These are phyloP conservation scores for Notothenia coriiceps DNA, from an alignment of 2,113 vertebrate genomes.

Conservation along the genomic window DNA sequence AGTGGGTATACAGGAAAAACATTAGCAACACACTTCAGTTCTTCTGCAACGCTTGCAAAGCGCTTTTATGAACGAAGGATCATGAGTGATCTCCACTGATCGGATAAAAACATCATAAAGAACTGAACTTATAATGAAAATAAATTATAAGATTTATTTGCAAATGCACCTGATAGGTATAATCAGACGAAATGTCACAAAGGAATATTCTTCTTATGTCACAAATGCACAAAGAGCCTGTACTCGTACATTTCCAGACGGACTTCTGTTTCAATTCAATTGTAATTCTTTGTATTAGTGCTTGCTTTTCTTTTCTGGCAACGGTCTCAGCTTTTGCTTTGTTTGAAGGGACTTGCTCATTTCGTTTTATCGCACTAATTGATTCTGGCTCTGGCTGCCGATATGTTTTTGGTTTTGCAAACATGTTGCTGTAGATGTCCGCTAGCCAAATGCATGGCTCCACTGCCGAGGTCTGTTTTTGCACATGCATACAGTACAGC, in stretches of 20 bases:
- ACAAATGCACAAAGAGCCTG: conserved; percentile 21
- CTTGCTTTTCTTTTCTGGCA: conserved; percentile 53
- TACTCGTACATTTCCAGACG: conserved; percentile 22
- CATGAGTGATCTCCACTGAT: background rate
- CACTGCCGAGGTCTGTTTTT: conserved; percentile 64
- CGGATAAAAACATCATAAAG: conserved; percentile 8
- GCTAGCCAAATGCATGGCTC: conserved; percentile 72
- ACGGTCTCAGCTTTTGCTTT: conserved; percentile 31
- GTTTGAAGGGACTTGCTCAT: conserved; percentile 66
- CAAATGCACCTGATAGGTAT: conserved; percentile 47
- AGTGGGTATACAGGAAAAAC: background rate
- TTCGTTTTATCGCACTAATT: conserved; percentile 73
- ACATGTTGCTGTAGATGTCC: conserved; percentile 77
- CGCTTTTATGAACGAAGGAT: conserved; percentile 1
- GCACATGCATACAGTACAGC: conserved; percentile 64
- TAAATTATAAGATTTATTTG: conserved; percentile 26
- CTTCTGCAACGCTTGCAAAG: background rate
- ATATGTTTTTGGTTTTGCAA: conserved; percentile 68
- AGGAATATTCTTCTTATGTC: conserved; percentile 53
- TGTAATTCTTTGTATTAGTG: conserved; percentile 36
- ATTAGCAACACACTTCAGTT: background rate
- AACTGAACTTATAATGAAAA: conserved; percentile 4
- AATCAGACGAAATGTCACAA: conserved; percentile 32
- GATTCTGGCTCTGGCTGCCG: conserved; percentile 72
- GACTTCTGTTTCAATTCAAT: conserved; percentile 37